Evolutionary conservation across 1,140 invertebrate species (phyloP).

Genomic region (Lordiphosa collinella): DNA sequence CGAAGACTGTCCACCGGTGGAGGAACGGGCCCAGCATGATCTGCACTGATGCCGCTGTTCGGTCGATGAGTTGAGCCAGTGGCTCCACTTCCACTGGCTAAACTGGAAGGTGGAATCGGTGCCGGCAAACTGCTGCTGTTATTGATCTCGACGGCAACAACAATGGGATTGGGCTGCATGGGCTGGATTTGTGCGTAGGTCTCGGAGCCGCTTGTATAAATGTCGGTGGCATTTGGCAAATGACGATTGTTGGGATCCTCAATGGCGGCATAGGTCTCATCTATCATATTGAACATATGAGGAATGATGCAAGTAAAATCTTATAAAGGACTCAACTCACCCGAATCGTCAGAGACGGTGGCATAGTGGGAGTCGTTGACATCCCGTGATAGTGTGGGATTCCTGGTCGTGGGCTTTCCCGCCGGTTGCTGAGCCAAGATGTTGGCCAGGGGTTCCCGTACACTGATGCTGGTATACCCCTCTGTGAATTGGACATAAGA

Average conservation of each 20-base stretch:
- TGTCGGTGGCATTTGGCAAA: constrained; percentile 79
- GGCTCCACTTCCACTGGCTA: not conserved
- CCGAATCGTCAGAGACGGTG: constrained; percentile 91
- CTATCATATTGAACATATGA: constrained; percentile 73
- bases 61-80: constrained; percentile 15
- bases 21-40: constrained; percentile 57
- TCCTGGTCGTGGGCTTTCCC: constrained; percentile 69
- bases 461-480: constrained; percentile 94
- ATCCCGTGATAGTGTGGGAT: constrained; percentile 79
- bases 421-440: constrained; percentile 83
- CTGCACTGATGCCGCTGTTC: constrained; percentile 28
- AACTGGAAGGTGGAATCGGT: constrained; percentile 9
- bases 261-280: constrained; percentile 94
- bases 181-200: constrained; percentile 93
- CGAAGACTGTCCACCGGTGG: constrained; percentile 69
- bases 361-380: constrained; percentile 86
- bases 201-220: constrained; percentile 90
- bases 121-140: constrained; percentile 44
- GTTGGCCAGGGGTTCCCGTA: constrained; percentile 90
- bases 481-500: constrained; percentile 81
- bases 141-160: constrained; percentile 81
- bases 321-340: constrained; percentile 79
- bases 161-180: constrained; percentile 80
- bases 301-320: not conserved
- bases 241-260: constrained; percentile 87